Conservation (phyloP, 2,888 invertebrate species). For the Magallana nippona region DNA sequence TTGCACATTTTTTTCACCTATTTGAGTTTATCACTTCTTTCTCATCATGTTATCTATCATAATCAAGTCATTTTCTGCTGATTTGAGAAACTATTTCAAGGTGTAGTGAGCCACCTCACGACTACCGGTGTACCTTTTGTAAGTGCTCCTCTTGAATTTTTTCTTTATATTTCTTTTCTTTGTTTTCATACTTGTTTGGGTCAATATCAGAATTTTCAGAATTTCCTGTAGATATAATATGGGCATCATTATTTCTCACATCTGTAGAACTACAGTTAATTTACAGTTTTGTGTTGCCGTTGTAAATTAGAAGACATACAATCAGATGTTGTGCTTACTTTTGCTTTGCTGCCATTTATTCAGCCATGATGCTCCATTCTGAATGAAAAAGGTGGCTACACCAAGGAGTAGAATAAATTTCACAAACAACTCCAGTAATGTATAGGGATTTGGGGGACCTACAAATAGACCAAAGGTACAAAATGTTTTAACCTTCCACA, state of each 20-base stretch:
- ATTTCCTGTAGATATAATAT: background rate
- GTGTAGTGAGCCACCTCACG: no score
- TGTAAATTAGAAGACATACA: background rate
- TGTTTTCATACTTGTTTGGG: background rate
- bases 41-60: no score
- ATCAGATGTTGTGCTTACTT: background rate
- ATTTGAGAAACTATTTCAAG: no score
- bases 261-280: background rate
- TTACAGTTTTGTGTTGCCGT: background rate
- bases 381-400: conserved; percentile 11
- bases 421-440: background rate
- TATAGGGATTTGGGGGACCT: background rate
- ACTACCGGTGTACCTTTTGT: conserved; percentile 49
- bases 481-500: no score
- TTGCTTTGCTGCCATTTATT: background rate
- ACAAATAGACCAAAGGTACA: background rate
- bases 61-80: no score
- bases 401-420: background rate
- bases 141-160: conserved; percentile 45
- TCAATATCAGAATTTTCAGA: background rate
- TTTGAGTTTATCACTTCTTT: no score
- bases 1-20: no score
- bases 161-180: conserved; percentile 28
- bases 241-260: background rate
- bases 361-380: conserved; percentile 14